These are phyloP conservation scores for Scyliorhinus canicula DNA, from an alignment of 2,797 vertebrate genomes.

Conservation along the genomic window DNA sequence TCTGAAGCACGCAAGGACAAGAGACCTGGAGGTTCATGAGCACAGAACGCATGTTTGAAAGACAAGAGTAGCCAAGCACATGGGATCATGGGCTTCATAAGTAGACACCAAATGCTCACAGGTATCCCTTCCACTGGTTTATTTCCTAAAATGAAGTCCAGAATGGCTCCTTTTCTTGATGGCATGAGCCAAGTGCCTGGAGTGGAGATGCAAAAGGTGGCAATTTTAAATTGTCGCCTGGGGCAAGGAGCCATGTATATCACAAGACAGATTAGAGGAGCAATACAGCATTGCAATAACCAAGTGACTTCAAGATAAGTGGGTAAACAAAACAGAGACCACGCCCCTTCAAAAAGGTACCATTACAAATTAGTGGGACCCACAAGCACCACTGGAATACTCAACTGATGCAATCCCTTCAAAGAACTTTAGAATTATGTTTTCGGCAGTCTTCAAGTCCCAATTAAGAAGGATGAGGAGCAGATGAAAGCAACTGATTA, in stretches of 20 bases:
- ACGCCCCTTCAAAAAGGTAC: background rate
- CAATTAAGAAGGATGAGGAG: background rate
- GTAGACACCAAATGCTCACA: no score
- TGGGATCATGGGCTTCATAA: no score
- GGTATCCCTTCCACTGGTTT: no score
- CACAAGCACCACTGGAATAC: background rate
- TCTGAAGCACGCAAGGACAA: no score
- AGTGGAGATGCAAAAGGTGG: background rate
- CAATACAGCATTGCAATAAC: background rate
- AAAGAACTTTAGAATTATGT: no score
- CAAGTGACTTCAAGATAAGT: background rate
- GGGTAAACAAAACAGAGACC: no score
- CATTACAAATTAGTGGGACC: background rate
- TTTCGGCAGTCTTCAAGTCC: no score
- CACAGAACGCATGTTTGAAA: no score
- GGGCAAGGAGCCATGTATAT: background rate
- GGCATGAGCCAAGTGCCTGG: background rate
- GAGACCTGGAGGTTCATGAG: no score
- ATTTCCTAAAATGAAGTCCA: no score
- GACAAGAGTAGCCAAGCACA: no score
- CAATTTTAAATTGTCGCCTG: background rate
- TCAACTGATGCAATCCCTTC: background rate
- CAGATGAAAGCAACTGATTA: background rate
- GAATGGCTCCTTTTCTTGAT: no score
- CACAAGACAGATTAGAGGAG: background rate